phyloP scores from a whole-genome alignment of 1,140 invertebrate species.

The Orchestia grillus region DNA sequence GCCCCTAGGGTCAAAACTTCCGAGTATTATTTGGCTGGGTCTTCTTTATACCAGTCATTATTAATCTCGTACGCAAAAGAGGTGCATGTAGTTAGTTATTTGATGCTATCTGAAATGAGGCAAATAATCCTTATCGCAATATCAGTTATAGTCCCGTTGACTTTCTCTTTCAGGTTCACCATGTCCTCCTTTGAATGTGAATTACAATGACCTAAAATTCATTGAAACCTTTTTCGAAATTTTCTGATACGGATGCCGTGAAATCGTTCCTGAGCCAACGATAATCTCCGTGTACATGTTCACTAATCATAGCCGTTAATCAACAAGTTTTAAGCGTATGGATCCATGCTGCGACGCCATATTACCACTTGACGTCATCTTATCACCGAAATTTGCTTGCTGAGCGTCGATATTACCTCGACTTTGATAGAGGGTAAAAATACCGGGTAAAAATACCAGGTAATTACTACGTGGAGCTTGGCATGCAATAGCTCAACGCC shows the following conservation, averaged over 20 bases:
- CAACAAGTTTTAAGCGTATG: neutral
- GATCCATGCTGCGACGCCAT: neutral
- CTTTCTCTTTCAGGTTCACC: neutral
- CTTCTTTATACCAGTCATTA: too few species aligned
- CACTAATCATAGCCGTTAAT: neutral
- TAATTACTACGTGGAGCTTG: neutral
- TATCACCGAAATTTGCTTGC: neutral
- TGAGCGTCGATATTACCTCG: neutral
- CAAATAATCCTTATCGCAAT: neutral
- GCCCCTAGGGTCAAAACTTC: too few species aligned
- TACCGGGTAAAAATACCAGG: neutral
- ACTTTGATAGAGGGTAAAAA: neutral
- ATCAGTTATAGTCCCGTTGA: neutral
- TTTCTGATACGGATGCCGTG: neutral
- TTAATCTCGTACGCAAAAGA: too few species aligned
- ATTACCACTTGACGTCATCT: neutral
- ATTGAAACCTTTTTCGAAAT: neutral
- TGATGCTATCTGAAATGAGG: neutral
- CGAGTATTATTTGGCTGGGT: too few species aligned
- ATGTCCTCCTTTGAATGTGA: neutral
- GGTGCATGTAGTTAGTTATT: neutral
- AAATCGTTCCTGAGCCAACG: neutral
- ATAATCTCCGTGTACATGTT: neutral
- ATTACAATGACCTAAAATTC: neutral
- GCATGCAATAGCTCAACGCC: neutral